Evolutionary conservation across 2,113 vertebrate species (phyloP), one percentile per base, ranked within the genome.

Genomic region (Panurus biarmicus): DNA sequence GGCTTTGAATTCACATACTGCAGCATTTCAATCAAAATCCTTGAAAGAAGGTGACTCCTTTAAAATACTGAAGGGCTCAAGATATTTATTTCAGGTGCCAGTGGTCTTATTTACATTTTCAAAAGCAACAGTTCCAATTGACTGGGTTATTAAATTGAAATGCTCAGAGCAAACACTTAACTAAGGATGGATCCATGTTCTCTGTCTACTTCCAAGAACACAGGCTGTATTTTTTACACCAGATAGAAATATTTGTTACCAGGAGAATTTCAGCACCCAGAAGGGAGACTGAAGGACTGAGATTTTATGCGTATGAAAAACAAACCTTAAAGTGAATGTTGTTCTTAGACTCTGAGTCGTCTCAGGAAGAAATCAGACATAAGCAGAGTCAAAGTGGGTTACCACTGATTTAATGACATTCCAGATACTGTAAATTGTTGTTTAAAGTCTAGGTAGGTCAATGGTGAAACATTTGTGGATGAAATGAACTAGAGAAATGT

Each of bases 101-200:
- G n/a, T 62, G 74, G 89, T 69, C 40, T 82, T 87, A 91, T 74
- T 95, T 94, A 77, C 66, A 93, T 92, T 95, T 96, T 82, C 74
- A 85, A 78, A 91, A 85, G 17, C 2, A 3, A 74, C 58, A 64
- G n/a, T 93, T 95, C 64, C 89, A 91, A 56, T n/a, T 85, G 87
- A 87, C 51, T 93, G 58, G 78, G 42, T 62, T 89, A 91, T 85
- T 91, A 94, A 89, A 95, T 45, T 74, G 78, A 91, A 93, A 64
- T 47, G 38, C 35, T 8, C 51, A 85, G 66, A 95, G 57, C 45
- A 96, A 94, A 71, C 60, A 54, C 35, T 70, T 69, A 26, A 76
- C 38, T 74, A 79, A 93, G 60, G 40, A 66, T 60, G 67, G 25
- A 65, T 61, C 51, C 54, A 42, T 70, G 67, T 73, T 76, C 26